Evolutionary conservation across 2,113 vertebrate species (phyloP).

Genomic region (Paracyprichromis sp.): DNA sequence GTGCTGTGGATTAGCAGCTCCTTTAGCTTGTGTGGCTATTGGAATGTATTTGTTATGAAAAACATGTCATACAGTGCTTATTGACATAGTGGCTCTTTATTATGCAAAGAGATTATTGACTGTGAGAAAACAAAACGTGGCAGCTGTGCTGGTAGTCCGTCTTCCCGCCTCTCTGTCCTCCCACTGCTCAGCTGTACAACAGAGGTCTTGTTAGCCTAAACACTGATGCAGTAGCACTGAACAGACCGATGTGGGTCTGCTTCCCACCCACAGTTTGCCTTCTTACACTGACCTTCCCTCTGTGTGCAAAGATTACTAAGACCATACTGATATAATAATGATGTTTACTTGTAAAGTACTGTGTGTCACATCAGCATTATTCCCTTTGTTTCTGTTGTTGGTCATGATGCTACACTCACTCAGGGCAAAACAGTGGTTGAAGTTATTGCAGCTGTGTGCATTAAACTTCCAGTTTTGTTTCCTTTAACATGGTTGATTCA

Average conservation of each 20-base stretch:
- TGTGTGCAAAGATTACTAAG: not conserved
- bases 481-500: not conserved
- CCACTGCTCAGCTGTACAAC: conserved; percentile 4
- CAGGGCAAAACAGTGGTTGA: not conserved
- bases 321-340: not conserved
- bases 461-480: not conserved
- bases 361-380: not conserved
- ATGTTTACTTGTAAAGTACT: not conserved
- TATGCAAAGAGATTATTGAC: not conserved
- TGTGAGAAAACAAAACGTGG: not conserved
- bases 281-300: not conserved
- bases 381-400: not conserved
- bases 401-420: not conserved
- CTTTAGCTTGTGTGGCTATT: not conserved
- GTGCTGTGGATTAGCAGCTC: not conserved
- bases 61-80: not conserved
- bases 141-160: not conserved
- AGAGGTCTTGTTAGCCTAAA: conserved; percentile 8
- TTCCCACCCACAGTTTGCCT: not conserved
- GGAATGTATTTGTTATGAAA: not conserved
- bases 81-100: not conserved
- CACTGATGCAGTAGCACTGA: not conserved
- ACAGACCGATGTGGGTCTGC: not conserved
- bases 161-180: not conserved
- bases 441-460: not conserved